These are phyloP conservation scores for Lepidocyrtinus sp. DNA, from an alignment of 2,888 invertebrate species.

Conservation along the genomic window DNA sequence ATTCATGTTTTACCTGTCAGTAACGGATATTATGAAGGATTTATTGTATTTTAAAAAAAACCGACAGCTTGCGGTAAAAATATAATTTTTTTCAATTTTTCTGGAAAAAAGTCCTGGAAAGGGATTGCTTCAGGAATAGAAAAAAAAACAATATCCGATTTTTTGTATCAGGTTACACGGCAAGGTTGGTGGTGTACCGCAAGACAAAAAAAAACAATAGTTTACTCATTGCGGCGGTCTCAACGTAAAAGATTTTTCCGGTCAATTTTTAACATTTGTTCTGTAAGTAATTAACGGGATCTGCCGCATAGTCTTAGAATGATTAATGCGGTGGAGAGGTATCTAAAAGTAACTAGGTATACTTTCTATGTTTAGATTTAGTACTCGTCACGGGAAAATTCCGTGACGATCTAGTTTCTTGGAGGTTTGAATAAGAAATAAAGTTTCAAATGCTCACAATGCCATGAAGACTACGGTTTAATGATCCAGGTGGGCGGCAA, in stretches of 20 bases:
- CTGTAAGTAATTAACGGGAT: conserved; percentile 54
- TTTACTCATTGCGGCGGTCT: not conserved
- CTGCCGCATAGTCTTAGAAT: conserved; percentile 20
- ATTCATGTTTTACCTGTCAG: conserved; percentile 50
- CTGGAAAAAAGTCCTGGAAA: conserved; percentile 18
- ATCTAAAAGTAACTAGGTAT: not conserved
- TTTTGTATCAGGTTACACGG: not conserved
- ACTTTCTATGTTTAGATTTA: conserved; percentile 11
- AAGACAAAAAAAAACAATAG: not conserved
- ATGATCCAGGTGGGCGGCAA: conserved; percentile 42
- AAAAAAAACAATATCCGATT: conserved; percentile 32
- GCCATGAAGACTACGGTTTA: not conserved
- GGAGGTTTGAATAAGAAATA: not conserved
- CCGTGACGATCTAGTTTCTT: conserved; percentile 39
- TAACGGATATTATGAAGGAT: conserved; percentile 56
- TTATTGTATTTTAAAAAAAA: conserved; percentile 34
- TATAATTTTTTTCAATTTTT: conserved; percentile 19
- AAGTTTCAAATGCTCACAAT: too few species aligned
- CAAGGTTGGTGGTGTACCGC: conserved; percentile 55
- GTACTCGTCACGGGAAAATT: conserved; percentile 37
- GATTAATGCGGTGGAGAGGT: not conserved
- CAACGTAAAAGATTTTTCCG: conserved; percentile 55
- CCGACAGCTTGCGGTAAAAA: conserved; percentile 53
- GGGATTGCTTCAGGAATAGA: conserved; percentile 30
- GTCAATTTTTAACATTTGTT: conserved; percentile 50